Conservation (phyloP, 64 coral and sea anemone genomes). For the Acropora tenuis region DNA sequence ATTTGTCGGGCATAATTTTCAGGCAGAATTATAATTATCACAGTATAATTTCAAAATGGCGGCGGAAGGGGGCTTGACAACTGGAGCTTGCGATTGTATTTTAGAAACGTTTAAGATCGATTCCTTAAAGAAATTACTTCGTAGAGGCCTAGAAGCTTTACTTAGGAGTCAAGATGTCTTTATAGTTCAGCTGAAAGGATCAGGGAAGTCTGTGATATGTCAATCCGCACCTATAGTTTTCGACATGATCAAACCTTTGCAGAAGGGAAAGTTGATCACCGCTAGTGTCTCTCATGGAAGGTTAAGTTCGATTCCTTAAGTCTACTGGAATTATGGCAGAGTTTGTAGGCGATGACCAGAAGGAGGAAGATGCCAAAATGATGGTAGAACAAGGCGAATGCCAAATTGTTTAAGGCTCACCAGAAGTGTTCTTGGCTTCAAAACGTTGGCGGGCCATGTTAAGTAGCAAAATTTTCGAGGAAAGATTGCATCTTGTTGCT, state of each 20-base stretch:
- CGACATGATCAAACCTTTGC: slow-evolving; percentile 2
- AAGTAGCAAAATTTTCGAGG: slow-evolving; percentile 2
- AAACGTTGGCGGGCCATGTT: slow-evolving; percentile 41
- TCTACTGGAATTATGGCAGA: no score
- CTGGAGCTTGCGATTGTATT: not conserved
- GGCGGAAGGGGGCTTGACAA: not conserved
- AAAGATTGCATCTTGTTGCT: slow-evolving; percentile 16
- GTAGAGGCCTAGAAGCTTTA: not conserved
- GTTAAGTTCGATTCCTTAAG: no score
- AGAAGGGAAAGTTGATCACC: slow-evolving; percentile 21
- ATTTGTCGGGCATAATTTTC: no score
- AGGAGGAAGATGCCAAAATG: not conserved
- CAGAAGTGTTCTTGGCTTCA: slow-evolving; percentile 5
- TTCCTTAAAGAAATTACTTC: no score
- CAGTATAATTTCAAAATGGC: no score
- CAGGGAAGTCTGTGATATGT: not conserved
- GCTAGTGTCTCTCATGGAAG: not conserved
- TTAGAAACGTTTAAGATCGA: slow-evolving; percentile 34
- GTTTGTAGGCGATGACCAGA: no score
- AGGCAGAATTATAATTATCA: no score
- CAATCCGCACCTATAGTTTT: slow-evolving; percentile 31
- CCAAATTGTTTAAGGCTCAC: slow-evolving; percentile 40
- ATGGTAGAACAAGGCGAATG: slow-evolving; percentile 9
- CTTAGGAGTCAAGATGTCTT: no score
- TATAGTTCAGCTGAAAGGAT: no score